A percentile compares a stretch with the other conserved stretches of the same genome.
Conservation (phyloP, 2,113 vertebrate genomes). For the Petrocephalus zakoni region DNA sequence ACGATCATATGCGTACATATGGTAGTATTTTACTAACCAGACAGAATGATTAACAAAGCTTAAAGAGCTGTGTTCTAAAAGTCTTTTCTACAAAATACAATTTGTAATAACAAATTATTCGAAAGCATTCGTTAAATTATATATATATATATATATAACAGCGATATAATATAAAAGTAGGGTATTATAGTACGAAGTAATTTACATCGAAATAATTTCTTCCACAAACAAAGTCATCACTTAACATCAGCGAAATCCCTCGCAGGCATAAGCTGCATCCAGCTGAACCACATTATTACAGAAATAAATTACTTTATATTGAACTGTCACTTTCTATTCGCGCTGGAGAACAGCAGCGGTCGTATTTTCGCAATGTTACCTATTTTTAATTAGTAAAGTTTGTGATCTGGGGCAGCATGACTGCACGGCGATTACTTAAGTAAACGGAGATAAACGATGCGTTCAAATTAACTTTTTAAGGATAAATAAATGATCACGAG, state of each 20-base stretch:
- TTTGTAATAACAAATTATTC: neutral
- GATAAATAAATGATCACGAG: neutral
- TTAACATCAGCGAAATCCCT: neutral
- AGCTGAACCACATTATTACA: neutral
- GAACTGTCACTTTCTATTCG: conserved; percentile 7
- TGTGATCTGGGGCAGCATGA: neutral
- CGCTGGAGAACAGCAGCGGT: neutral
- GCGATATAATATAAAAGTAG: neutral
- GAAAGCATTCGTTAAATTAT: no score
- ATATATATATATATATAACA: neutral
- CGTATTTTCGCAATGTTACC: neutral
- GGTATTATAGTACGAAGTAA: neutral
- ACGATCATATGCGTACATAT: neutral
- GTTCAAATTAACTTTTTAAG: conserved; percentile 4
- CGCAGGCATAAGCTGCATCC: neutral
- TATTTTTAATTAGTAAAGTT: conserved; percentile 10
- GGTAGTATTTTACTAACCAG: neutral
- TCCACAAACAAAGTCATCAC: neutral
- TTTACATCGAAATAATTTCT: neutral
- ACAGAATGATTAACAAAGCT: neutral
- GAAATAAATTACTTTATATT: conserved; percentile 10
- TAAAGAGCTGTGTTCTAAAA: neutral
- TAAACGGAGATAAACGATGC: neutral
- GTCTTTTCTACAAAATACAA: neutral
- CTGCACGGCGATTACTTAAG: neutral